Conservation (phyloP, 2,797 vertebrate species). For the Sciurus vulgaris region DNA sequence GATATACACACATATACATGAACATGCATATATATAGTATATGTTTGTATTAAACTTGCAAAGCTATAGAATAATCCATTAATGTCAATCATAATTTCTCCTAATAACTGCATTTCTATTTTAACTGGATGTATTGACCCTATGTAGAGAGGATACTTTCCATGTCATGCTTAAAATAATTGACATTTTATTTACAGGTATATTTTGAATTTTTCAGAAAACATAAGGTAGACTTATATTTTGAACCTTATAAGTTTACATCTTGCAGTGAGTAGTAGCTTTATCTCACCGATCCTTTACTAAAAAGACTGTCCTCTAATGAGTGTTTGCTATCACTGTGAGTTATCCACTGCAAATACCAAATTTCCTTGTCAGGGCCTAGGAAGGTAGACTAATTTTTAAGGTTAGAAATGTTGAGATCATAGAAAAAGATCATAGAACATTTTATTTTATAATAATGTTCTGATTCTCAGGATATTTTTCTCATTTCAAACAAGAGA, state of each 20-base stretch:
- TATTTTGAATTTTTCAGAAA: neutral
- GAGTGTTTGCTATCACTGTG: neutral
- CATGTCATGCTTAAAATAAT: neutral
- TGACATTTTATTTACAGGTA: neutral
- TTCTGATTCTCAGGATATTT: neutral
- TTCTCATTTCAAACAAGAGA: constrained; percentile 1
- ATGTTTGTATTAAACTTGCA: neutral
- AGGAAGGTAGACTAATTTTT: neutral
- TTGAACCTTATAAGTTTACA: neutral
- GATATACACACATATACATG: neutral
- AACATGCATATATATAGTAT: neutral
- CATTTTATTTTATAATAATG: neutral
- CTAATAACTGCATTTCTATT: neutral
- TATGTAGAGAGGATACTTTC: neutral
- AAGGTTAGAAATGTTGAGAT: neutral
- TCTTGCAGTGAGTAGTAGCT: neutral
- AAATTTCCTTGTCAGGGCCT: neutral
- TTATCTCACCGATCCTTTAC: neutral
- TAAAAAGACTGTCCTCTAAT: neutral
- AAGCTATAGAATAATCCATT: neutral
- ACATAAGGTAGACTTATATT: neutral
- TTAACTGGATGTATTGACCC: neutral
- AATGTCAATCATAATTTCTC: neutral
- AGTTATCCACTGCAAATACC: neutral
- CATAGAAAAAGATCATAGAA: neutral